Base-by-base conservation (phyloP, 2,888 invertebrate species). In the Trichopoda pennipes region DNA sequence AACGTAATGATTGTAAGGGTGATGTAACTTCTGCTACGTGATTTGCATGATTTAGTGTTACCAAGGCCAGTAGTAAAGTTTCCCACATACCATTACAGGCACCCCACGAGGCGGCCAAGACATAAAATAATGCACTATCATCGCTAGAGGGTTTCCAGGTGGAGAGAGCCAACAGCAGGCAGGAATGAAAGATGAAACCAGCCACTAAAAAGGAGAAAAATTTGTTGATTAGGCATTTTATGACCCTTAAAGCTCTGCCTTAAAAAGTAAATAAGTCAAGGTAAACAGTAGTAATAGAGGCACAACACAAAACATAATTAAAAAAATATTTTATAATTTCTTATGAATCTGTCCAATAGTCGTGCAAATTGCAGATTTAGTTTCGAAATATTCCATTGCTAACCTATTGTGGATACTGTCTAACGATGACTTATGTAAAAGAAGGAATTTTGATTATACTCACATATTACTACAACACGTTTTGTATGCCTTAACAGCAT, bases 71-170 rank as follows among this genome's bases (percentile, higher is more conserved):
- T 66, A 92, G 89, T 23, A 93, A 89, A 4, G 95, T 95, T 88
- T 96, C 96, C 96, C 96, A 96, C 85, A 96, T 94, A 21, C 95
- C 95, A 73, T 96, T 96, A 90, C 96, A 96, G 3, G 96, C 96
- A 17, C 96, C 96, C 96, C 96, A 96, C 0, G 96, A 95, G 0
- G 96, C 96, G 3, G 96, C 95, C 66, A 96, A 95, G 23, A 96
- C 95, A 85, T 96, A 96, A 80, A 96, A 96, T 68, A 96, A 92
- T 0, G 96, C 96, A 17, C 95, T 93, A 86, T 96, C 96, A 70
- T 96, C 96, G 79, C 94, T 93, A 0, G 95, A 95, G 0, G 96
- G 96, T 83, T 95, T 94, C 96, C 96, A 96, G 38, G 95, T 92
- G 81, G 95, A 92, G 85, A 96, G 91, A 1, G 95, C 96, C 87